These are phyloP conservation scores for Drosophila lacicola DNA, from an alignment of 2,888 invertebrate genomes.

Conservation along the genomic window DNA sequence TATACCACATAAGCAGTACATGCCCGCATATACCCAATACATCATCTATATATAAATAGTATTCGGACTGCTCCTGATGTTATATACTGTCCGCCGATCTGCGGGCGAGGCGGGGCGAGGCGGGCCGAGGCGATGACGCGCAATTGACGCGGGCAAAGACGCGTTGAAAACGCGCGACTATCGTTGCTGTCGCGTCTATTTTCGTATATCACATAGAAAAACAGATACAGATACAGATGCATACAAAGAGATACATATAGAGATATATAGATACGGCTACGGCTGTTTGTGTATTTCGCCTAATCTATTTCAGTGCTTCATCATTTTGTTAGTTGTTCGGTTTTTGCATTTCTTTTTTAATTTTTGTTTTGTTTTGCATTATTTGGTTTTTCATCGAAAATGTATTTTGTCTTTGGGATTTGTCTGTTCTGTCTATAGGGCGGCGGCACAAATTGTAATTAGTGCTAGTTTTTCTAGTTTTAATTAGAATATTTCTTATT, in stretches of 20 bases:
- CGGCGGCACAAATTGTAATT: constrained; percentile 75
- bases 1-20: constrained; percentile 41
- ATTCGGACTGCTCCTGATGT: constrained; percentile 41
- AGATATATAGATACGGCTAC: constrained; percentile 32
- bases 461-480: constrained; percentile 66
- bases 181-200: constrained; percentile 66
- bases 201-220: constrained; percentile 52
- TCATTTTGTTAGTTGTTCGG: constrained; percentile 46
- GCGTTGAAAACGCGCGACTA: constrained; percentile 70
- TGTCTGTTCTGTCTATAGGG: constrained; percentile 57
- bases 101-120: neutral
- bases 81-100: constrained; percentile 37
- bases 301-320: constrained; percentile 73
- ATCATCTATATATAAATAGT: constrained; percentile 47
- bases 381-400: constrained; percentile 49
- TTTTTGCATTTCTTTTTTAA: constrained; percentile 3
- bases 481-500: constrained; percentile 67
- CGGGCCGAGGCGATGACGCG: constrained; percentile 71
- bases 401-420: constrained; percentile 43
- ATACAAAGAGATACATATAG: constrained; percentile 38
- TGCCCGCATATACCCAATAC: constrained; percentile 20
- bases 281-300: constrained; percentile 57
- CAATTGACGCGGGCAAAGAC: constrained; percentile 80
- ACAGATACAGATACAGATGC: constrained; percentile 36
- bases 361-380: neutral